Base-by-base conservation (phyloP, 2,888 invertebrate species). In the Limnephilus auricula region DNA sequence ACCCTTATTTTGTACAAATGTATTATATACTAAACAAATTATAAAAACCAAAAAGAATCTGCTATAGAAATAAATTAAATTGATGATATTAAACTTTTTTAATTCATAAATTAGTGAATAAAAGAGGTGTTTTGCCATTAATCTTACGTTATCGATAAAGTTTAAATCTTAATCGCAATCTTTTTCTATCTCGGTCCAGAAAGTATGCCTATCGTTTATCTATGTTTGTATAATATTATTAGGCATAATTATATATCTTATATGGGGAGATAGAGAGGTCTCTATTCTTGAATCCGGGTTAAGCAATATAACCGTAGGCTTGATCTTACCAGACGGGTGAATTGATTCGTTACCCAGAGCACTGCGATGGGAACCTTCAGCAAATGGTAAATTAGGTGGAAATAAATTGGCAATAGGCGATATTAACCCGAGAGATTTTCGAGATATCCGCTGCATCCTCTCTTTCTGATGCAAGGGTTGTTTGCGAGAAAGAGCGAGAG, bases 291-390 rank as follows among this genome's bases (percentile, higher is more conserved):
- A 65, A 87, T 87, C 87, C 87, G 87, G 84, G 65, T 65, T 65
- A 87, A 18, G n/a, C 37, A 45, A 30, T 87, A 65, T 87, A 65
- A 50, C 87, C 87, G 65, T 30, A 65, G 87, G 87, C 87, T n/a
- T 37, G 25, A 65, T 65, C 18, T 84, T 34, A 50, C 31, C 32
- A n/a, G 37, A 32, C n/a, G 45, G 31, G 45, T 45, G 82, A 89
- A 89, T 89, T 89, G 89, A 89, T 89, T 89, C 89, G 89, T 89
- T 89, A 89, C 89, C 79, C 79, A 50, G 89, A 89, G 82, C 34
- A 78, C 45, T 79, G 37, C 79, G 30, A 82, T 82, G 79, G 50
- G 82, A 82, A 45, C 87, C 87, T 34, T 80, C 79, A 37, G 31
- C 34, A 34, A 34, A 32, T 31, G 50, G 5, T 89, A 89, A 89